Percentiles rank a stretch among this genome's conserved stretches.
Evolutionary conservation across 2,797 vertebrate species (phyloP).

Genomic region (Hyperoplus immaculatus): DNA sequence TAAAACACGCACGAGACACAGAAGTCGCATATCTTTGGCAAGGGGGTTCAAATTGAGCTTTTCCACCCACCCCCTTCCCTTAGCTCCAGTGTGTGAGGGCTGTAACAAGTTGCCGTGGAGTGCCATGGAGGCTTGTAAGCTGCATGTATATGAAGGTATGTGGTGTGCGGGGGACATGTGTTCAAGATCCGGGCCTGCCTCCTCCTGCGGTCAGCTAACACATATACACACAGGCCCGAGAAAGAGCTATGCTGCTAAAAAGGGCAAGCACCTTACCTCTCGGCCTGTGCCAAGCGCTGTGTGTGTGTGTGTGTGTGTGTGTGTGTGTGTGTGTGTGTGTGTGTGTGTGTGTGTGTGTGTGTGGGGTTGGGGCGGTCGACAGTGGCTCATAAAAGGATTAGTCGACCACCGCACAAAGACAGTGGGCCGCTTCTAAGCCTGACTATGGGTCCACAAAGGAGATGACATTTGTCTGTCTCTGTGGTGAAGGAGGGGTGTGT

Average conservation of each 20-base stretch:
- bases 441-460: constrained; percentile 84
- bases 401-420: constrained; percentile 85
- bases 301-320: constrained; percentile 18
- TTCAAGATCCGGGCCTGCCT: constrained; percentile 69
- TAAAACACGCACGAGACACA: constrained; percentile 78
- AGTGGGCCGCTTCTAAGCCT: constrained; percentile 87
- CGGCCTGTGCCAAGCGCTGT: constrained; percentile 56
- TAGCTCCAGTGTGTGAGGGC: constrained; percentile 35
- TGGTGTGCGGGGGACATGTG: constrained; percentile 79
- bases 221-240: constrained; percentile 36
- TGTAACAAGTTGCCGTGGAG: constrained; percentile 63
- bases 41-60: constrained; percentile 42
- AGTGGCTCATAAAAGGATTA: constrained; percentile 90
- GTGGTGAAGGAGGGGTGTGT: constrained; percentile 82
- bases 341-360: no score
- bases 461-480: constrained; percentile 92
- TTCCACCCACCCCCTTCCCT: constrained; percentile 36
- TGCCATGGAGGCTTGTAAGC: constrained; percentile 59
- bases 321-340: no score
- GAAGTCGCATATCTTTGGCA: constrained; percentile 65
- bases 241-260: constrained; percentile 50
- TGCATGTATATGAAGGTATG: constrained; percentile 65
- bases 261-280: constrained; percentile 63
- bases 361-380: constrained; percentile 71
- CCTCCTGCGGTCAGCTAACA: constrained; percentile 76